These are phyloP conservation scores for Agelastica alni DNA, from an alignment of 2,888 invertebrate species.

Conservation along the genomic window DNA sequence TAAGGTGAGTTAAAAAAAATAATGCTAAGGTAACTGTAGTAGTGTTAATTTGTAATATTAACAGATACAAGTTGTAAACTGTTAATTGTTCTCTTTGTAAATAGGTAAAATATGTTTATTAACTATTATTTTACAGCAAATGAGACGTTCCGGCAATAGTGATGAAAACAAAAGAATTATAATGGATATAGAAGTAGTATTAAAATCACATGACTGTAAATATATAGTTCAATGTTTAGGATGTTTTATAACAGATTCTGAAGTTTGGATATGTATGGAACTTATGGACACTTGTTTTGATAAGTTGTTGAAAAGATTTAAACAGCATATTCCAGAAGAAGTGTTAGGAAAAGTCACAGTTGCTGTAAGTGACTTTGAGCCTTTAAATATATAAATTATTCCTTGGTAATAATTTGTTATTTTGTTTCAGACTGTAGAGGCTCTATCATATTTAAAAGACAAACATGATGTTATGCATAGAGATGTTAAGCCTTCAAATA, in stretches of 20 bases:
- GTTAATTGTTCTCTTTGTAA: no score
- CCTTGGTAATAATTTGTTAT: no score
- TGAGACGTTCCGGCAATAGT: constrained; percentile 94
- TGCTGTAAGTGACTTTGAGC: constrained; percentile 72
- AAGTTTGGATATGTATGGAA: constrained; percentile 99
- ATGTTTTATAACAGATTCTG: constrained; percentile 95
- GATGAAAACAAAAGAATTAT: constrained; percentile 98
- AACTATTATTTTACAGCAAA: constrained; percentile 72
- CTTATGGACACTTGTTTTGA: constrained; percentile 99
- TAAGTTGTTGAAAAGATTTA: constrained; percentile 85
- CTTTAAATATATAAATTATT: no score
- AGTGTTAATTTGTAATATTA: no score
- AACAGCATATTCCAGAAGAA: constrained; percentile 90
- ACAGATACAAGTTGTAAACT: no score
- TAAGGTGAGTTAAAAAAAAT: constrained; percentile 64
- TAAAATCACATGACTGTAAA: constrained; percentile 95
- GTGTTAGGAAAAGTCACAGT: constrained; percentile 97
- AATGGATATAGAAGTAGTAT: constrained; percentile 97
- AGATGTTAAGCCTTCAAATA: constrained; percentile 99
- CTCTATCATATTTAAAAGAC: constrained; percentile 96
- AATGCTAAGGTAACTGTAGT: background rate
- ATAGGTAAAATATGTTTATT: background rate
- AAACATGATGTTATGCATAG: constrained; percentile 96
- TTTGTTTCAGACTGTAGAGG: constrained; percentile 82
- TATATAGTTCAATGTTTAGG: constrained; percentile 97